These are phyloP conservation scores for Psittacula derbiana DNA, from an alignment of 2,797 vertebrate species.

Conservation along the genomic window DNA sequence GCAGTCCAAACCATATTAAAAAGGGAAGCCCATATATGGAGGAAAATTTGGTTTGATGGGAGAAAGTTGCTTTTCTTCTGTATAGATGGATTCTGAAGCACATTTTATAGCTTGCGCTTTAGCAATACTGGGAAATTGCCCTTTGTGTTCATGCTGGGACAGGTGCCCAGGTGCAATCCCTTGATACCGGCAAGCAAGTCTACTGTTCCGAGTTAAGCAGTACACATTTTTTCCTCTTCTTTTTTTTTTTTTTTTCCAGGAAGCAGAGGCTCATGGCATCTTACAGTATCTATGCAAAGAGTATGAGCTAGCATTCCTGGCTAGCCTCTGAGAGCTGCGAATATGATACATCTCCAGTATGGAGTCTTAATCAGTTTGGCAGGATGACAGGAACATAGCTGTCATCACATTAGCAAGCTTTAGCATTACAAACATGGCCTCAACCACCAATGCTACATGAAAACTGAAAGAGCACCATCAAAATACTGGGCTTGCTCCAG, in stretches of 20 bases:
- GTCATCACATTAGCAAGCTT: neutral
- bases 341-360: neutral
- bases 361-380: slow-evolving; percentile 17
- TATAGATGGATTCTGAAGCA: neutral
- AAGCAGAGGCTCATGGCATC: neutral
- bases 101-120: neutral
- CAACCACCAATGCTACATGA: neutral
- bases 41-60: neutral
- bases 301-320: neutral
- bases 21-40: neutral
- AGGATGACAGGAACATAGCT: neutral
- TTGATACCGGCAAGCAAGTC: neutral
- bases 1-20: neutral
- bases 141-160: neutral
- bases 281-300: neutral
- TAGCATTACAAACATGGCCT: neutral
- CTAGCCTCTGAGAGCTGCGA: neutral
- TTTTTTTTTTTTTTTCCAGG: neutral
- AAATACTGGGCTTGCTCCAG: neutral
- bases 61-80: neutral
- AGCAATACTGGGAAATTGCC: neutral
- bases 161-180: neutral
- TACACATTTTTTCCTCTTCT: neutral
- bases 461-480: neutral
- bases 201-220: neutral